Percentiles rank a stretch among this genome's conserved stretches.
These are phyloP conservation scores for Squalus acanthias DNA, from an alignment of 2,797 vertebrate species.

Conservation along the genomic window DNA sequence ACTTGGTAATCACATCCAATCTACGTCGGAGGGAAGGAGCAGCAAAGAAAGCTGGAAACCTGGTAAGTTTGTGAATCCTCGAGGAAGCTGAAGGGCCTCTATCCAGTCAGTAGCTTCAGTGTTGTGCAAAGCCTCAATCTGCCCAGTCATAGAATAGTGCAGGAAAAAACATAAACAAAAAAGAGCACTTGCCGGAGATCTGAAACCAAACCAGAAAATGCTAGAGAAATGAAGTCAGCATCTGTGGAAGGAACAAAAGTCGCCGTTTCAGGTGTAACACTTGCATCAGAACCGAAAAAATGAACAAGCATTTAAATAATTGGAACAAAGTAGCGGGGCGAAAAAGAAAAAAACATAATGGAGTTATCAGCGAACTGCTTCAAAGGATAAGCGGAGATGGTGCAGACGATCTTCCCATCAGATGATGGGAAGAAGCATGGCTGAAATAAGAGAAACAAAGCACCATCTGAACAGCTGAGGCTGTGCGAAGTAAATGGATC, in stretches of 20 bases:
- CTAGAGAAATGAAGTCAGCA: not conserved
- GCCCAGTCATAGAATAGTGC: too few species aligned
- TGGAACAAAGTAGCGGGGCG: not conserved
- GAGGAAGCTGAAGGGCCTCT: too few species aligned
- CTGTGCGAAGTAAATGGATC: not conserved
- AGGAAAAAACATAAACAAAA: too few species aligned
- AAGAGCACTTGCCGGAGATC: too few species aligned
- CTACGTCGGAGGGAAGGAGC: not conserved
- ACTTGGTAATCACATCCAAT: not conserved
- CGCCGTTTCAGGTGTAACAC: not conserved
- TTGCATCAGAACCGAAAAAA: not conserved
- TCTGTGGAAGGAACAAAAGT: not conserved
- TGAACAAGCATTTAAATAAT: not conserved
- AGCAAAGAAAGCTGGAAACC: too few species aligned
- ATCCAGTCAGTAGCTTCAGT: too few species aligned
- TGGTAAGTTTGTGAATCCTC: too few species aligned
- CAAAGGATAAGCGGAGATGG: not conserved
- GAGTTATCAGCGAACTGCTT: not conserved
- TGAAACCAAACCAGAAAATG: not conserved
- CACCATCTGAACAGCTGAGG: not conserved
- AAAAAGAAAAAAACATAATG: not conserved
- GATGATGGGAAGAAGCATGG: not conserved
- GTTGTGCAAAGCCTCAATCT: too few species aligned
- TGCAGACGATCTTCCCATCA: not conserved
- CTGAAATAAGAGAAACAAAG: not conserved